These are phyloP conservation scores for Kradibia gibbosae DNA, from an alignment of 1,140 invertebrate species.

Conservation along the genomic window DNA sequence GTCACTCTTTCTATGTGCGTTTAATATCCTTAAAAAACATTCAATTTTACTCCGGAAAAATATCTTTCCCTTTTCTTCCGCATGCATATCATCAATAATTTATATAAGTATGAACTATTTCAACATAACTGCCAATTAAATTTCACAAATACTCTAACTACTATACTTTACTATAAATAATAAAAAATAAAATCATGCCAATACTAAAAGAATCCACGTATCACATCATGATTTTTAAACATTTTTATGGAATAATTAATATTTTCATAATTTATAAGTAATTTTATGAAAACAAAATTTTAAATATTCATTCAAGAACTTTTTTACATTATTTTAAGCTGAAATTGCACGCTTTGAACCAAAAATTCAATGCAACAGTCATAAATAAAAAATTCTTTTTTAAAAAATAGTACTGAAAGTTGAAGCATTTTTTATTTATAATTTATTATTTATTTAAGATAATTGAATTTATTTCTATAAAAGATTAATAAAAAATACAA, in stretches of 20 bases:
- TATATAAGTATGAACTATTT: not conserved
- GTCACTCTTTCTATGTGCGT: too few species aligned
- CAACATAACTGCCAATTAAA: not conserved
- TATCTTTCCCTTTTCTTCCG: not conserved
- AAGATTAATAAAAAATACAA: not conserved
- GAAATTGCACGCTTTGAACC: too few species aligned
- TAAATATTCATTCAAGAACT: not conserved
- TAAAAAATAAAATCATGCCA: not conserved
- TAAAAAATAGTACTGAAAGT: too few species aligned
- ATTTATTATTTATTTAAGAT: too few species aligned
- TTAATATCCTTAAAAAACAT: not conserved
- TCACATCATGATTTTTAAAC: not conserved
- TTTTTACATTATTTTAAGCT: not conserved
- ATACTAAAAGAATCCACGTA: not conserved
- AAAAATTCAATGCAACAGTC: too few species aligned
- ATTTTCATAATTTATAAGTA: constrained; percentile 5
- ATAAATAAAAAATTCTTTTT: too few species aligned
- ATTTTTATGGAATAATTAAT: not conserved
- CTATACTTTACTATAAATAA: not conserved
- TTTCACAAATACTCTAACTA: not conserved
- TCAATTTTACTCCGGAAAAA: not conserved
- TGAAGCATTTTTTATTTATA: not conserved
- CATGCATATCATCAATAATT: constrained; percentile 5
- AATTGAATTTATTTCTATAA: too few species aligned
- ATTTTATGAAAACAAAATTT: not conserved